Evolutionary conservation across 2,113 vertebrate species (phyloP), one percentile per base, ranked within the genome.

Genomic region (Rhagologus leucostigma): DNA sequence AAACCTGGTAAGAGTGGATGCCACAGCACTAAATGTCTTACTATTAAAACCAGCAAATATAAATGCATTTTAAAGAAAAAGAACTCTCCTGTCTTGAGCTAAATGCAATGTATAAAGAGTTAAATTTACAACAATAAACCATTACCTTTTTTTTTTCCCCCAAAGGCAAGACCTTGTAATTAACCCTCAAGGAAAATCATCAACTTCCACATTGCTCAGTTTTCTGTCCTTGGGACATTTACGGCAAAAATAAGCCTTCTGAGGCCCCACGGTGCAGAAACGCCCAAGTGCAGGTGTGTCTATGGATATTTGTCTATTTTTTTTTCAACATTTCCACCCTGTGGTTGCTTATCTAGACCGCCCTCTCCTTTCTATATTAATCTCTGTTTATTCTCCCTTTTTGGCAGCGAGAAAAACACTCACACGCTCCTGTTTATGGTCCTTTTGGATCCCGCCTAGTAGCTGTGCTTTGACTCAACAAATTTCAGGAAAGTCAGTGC

Each of bases 381-480:
- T 76, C 73, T 69, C 53, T 94, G 49, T 49, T 87, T 91, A 44
- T 67, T 87, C 84, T 89, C 80, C 80, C 50, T 39, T 37, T 30
- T 46, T 14, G 26, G 70, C 93, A 84, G 82, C 1, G 9, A 56
- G 49, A 93, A 87, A 76, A 94, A 37, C 37, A n/a, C 56, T 71
- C 75, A 49, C 39, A 62, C 9, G 3, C 33, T 78, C 4, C 0
- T 88, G 42, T 88, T 91, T 93, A 82, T 26, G 33, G 80, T 83
- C 83, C 84, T 69, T 69, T 79, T 80, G 64, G 80, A 94, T 92
- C 50, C 57, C 8, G 44, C 87, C 77, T 95, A 47, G 65, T 76
- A 95, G 95, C 88, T 84, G 70, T 83, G 75, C 75, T 87, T 95
- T 95, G 93, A 93, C 92, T 97, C 93, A 60, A 94, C 57, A 82